Conservation (phyloP, 1,140 invertebrate species). For the Nasonia vitripennis region DNA sequence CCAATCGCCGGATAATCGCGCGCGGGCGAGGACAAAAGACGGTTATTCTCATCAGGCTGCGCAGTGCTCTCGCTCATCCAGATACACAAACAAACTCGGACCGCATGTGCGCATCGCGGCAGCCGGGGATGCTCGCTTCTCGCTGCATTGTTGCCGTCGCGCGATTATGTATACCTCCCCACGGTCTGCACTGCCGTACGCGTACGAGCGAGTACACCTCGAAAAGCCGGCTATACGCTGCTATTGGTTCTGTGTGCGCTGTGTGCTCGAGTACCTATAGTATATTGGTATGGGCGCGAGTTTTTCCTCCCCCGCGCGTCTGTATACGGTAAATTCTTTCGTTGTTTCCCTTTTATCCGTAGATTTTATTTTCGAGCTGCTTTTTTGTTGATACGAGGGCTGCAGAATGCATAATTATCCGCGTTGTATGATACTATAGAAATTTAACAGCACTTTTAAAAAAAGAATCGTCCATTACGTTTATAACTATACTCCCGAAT, state of each 20-base stretch:
- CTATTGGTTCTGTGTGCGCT: not conserved
- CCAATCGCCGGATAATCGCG: constrained; percentile 16
- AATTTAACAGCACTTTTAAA: too few relatives aligned
- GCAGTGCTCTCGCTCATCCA: not conserved
- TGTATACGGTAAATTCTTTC: not conserved
- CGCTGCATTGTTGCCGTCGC: not conserved
- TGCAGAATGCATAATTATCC: too few relatives aligned
- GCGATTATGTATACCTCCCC: not conserved
- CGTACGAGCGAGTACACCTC: too few relatives aligned
- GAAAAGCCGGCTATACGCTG: not conserved
- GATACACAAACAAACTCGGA: not conserved
- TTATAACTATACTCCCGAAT: too few relatives aligned
- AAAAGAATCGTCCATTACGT: too few relatives aligned
- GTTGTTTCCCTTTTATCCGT: not conserved
- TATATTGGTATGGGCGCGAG: not conserved
- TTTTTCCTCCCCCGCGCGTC: not conserved
- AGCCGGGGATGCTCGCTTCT: not conserved
- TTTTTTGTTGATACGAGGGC: not conserved
- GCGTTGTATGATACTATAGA: too few relatives aligned
- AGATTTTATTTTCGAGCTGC: constrained; percentile 2
- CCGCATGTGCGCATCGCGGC: constrained; percentile 27
- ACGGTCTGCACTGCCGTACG: not conserved
- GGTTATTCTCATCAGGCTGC: not conserved
- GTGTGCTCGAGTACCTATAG: not conserved
- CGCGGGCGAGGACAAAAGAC: constrained; percentile 1